Evolutionary conservation across 23 tunicate species (phyloP), one percentile per base, ranked within the genome.

Genomic region (Aplidium turbinatum): DNA sequence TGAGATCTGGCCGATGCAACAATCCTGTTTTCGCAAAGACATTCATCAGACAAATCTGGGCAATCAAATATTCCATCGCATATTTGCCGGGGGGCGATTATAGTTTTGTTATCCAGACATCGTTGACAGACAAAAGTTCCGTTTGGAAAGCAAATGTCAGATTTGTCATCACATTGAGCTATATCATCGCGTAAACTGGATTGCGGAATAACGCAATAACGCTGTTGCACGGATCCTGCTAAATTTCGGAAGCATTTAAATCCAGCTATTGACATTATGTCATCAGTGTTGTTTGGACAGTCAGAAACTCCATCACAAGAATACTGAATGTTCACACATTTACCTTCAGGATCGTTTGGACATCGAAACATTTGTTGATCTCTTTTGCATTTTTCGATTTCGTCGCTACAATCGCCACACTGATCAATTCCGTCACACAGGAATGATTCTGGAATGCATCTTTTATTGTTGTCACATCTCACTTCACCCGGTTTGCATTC

Each of bases 41-140:
- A n/a, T n/a, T n/a, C n/a, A n/a, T n/a, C n/a, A n/a, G n/a, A n/a
- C n/a, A n/a, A n/a, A n/a, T n/a, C n/a, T n/a, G n/a, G n/a, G n/a
- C n/a, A n/a, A n/a, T n/a, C n/a, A 79, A n/a, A n/a, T n/a, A n/a
- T n/a, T n/a, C n/a, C n/a, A n/a, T n/a, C n/a, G n/a, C n/a, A n/a
- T n/a, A n/a, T 69, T 31, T 79, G 85, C 25, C 77, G 67, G n/a
- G n/a, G 16, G 9, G 76, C 68, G 30, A 79, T 69, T 3, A 79
- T 55, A 6, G 68, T n/a, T n/a, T n/a, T 33, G 22, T 69, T 73
- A 42, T 63, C 39, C 3, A 79, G 48, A 48, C 85, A 79, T 29
- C 33, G 48, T 2, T 68, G 54, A 35, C 85, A 79, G 2, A 16
- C 33, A 1, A 68, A 68, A 4, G 77, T 48, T 0, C 53, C 77